Conservation (phyloP, 2,113 vertebrate genomes). For the Ammodramus savannarum region DNA sequence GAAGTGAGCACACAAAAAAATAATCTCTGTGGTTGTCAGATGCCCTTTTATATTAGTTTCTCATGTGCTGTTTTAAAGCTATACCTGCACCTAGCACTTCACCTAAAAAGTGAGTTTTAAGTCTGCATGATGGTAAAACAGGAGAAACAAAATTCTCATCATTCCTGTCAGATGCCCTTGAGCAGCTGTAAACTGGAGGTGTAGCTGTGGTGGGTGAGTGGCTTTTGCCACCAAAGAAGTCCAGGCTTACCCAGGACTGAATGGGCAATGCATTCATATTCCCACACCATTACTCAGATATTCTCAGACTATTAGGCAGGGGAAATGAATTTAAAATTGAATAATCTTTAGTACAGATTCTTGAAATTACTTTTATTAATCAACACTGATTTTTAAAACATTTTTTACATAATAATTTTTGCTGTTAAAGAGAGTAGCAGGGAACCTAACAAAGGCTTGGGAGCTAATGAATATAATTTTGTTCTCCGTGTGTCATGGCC, state of each 20-base stretch:
- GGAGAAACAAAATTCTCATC: neutral
- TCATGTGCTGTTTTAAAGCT: neutral
- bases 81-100: neutral
- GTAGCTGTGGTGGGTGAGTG: neutral
- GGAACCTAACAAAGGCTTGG: neutral
- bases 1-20: neutral
- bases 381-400: constrained; percentile 40
- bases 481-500: neutral
- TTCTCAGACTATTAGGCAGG: constrained; percentile 57
- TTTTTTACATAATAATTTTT: constrained; percentile 34
- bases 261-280: neutral
- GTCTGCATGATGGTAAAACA: neutral
- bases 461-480: neutral
- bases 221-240: neutral
- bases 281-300: neutral
- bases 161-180: neutral
- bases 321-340: constrained; percentile 63
- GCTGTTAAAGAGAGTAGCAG: neutral
- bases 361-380: constrained; percentile 67
- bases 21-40: neutral
- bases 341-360: neutral
- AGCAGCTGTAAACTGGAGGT: neutral
- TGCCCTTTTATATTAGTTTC: neutral
- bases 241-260: neutral
- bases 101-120: neutral